Evolutionary conservation across 2,113 vertebrate genomes (phyloP), one percentile per base, ranked within the genome.

Genomic region (Polypterus bichir): DNA sequence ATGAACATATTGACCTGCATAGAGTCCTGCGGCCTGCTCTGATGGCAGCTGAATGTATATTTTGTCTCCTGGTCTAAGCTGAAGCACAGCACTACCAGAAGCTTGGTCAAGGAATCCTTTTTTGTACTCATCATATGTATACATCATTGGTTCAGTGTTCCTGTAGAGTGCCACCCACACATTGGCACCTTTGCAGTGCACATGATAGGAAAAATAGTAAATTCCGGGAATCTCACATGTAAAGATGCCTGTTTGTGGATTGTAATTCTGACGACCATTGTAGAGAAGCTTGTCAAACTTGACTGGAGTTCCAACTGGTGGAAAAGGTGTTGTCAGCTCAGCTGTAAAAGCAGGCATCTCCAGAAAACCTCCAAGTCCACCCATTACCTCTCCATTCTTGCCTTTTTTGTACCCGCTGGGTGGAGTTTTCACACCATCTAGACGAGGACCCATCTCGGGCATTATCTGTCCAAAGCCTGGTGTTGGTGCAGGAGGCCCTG

Each of bases 71-170:
- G 75, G 81, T 69, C 80, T 79, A 55, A 99, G 79, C 3, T 84
- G 90, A 57, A 99, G 85, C 6, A 99, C 94, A 0, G 94, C 92
- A 0, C 96, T 98, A 57, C 96, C 96, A 0, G 96, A 99, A 1
- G 96, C 94, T 81, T 99, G 96, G 80, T 99, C 96, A 73, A 96
- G 81, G 74, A 86, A 93, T 66, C 94, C 91, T 73, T 99, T 99
- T 74, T 91, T 96, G 82, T 91, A 97, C 74, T 98, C 96, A 0
- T 98, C 96, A 0, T 98, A 99, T 0, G 94, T 99, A 78, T 98
- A 99, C 93, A 98, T 98, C 55, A 97, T 73, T 0, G 96, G 91
- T 73, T 98, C 91, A 27, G 89, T 93, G 83, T 99, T 98, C 77
- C 90, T 97, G 81, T 88, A 95, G 65, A 99, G 76, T 0, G 92